phyloP scores from a whole-genome alignment of 1,140 invertebrate genomes.

The Camponotus vicinus region DNA sequence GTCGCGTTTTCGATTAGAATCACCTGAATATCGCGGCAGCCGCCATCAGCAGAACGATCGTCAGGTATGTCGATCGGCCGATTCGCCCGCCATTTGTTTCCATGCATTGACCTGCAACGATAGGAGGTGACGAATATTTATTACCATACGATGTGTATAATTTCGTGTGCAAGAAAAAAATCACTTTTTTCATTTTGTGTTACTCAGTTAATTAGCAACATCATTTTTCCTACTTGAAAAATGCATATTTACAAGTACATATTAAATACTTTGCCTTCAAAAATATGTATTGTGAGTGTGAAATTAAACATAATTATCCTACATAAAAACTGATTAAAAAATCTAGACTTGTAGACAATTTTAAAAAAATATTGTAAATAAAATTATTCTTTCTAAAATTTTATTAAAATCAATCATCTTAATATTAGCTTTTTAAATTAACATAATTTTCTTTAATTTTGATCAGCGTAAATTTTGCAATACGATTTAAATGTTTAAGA shows the following conservation, averaged over 20 bases:
- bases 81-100: constrained; percentile 80
- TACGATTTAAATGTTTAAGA: background rate
- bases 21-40: constrained; percentile 83
- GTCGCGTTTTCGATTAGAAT: constrained; percentile 81
- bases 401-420: background rate
- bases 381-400: background rate
- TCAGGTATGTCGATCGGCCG: constrained; percentile 80
- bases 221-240: background rate
- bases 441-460: background rate
- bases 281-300: background rate
- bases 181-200: background rate
- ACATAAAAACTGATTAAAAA: background rate
- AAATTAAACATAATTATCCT: background rate
- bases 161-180: background rate
- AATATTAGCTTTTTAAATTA: background rate
- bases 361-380: background rate
- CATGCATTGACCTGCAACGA: constrained; percentile 84
- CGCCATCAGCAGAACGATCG: constrained; percentile 77
- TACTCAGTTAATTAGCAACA: background rate
- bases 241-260: background rate
- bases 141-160: background rate
- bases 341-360: background rate
- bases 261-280: background rate
- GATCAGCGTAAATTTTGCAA: background rate
- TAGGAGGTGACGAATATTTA: constrained; percentile 27